Evolutionary conservation across 2,888 invertebrate species (phyloP), one percentile per base, ranked within the genome.

Genomic region (Gymnocheta viridis): DNA sequence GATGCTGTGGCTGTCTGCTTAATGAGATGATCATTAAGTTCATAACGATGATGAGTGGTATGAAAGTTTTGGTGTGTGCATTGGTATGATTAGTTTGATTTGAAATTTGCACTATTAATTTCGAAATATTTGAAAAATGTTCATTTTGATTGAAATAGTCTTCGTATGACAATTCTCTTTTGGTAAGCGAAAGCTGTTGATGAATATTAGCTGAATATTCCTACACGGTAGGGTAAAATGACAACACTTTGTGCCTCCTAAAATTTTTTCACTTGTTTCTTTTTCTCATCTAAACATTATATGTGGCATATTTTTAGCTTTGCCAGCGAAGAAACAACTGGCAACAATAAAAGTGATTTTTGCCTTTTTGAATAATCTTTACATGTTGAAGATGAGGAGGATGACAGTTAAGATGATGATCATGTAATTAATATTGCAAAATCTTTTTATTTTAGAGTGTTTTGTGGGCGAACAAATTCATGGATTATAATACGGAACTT

Each of bases 341-440:
- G 24, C 44, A 66, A 66, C 22, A 51, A 66, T 44, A 32, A 56
- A 41, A 41, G 29, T 41, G 51, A 29, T 74, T 51, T 74, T 62
- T 27, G 51, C 54, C n/a, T 19, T 51, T 74, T 64, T 32, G 12
- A 32, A 10, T 14, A 24, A 27, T 19, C 27, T 32, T 41, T 47
- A 17, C 17, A 44, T 24, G n/a, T 32, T 4, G 14, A 38, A 35
- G 49, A 67, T 35, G 56, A 49, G 32, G 17, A 58, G 5, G 32
- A 76, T 14, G 29, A 41, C 14, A 12, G 7, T 27, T 35, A 29
- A 41, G 54, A 44, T 62, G 17, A 62, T 70, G 60, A n/a, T 62
- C 54, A 66, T 77, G 49, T 64, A 72, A 64, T 72, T 62, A 54
- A 32, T 64, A 47, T 64, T 70, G 35, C 14, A n/a, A 54, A 79